Evolutionary conservation across 2,113 vertebrate species (phyloP).

Genomic region (Calonectris borealis): DNA sequence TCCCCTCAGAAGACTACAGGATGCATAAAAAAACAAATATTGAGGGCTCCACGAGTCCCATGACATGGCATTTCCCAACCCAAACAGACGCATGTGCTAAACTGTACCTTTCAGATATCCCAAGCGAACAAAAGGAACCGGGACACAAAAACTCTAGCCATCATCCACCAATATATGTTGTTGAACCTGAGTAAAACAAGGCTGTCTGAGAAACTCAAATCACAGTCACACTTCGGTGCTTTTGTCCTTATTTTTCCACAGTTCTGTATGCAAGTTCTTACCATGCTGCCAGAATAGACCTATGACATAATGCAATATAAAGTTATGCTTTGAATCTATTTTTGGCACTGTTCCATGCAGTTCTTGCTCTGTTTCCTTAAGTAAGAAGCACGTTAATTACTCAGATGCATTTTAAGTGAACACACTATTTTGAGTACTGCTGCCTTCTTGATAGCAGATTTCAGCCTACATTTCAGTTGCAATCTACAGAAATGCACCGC

Average conservation of each 20-base stretch:
- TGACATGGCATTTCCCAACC: background rate
- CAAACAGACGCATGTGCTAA: background rate
- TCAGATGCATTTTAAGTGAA: background rate
- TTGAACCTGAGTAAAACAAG: background rate
- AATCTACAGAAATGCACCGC: background rate
- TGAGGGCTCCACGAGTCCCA: background rate
- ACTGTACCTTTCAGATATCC: background rate
- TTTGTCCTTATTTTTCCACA: background rate
- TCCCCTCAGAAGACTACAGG: background rate
- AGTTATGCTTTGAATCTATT: conserved; percentile 2
- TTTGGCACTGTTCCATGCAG: conserved; percentile 4
- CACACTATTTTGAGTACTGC: background rate
- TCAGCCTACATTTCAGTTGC: background rate
- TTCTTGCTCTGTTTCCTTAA: conserved; percentile 26
- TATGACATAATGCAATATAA: background rate
- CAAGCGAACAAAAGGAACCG: background rate
- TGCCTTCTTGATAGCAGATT: background rate
- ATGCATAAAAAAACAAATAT: background rate
- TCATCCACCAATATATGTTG: background rate
- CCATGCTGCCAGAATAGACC: background rate
- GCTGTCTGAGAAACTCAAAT: background rate
- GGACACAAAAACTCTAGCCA: background rate
- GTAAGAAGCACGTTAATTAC: background rate
- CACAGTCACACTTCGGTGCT: background rate
- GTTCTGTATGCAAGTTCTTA: background rate